Base-by-base conservation (phyloP, 2,888 invertebrate species). In the Syritta pipiens region DNA sequence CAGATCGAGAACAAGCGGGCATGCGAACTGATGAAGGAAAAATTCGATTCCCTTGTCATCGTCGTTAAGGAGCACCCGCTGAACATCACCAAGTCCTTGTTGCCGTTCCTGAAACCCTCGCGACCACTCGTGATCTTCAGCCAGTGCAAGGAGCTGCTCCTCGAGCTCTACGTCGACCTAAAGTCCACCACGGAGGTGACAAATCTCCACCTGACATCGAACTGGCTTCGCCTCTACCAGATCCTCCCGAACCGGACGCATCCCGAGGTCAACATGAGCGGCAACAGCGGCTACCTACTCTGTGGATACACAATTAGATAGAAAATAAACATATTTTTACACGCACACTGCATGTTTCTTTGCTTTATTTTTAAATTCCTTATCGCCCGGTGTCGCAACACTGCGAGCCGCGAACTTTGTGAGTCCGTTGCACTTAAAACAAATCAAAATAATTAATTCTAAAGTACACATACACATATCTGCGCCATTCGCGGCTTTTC, bases 221-320 rank as follows among this genome's bases (percentile, higher is more conserved):
- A 95, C 85, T 98, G 97, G 93, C 90, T 96, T 88, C 91, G 98
- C 82, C 93, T 93, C 83, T 97, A 97, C 90, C 98, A 98, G 91
- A 93, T 97, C 72, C 89, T 97, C 79, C 93, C 95, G 1, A 94
- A 96, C 82, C 91, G 99, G 87, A 98, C 98, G 12, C 99, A 99
- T 90, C 99, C 99, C 1, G 94, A 96, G 86, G 96, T 98, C 28
- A 93, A 92, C 84, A 98, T 97, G 94, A 95, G 93, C 86, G 94
- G 93, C 44, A 93, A 93, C 71, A 95, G 98, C 85, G 99, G 99
- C 0, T 98, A 94, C 89, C 89, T 99, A 76, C 90, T 99, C 82
- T 93, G 94, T 81, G 98, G 89, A 87, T 86, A 88, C 89, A 84
- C 90, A 87, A 85, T 91, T 6, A 84, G 82, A 79, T 83, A 82